Base-by-base conservation (phyloP, 2,888 invertebrate genomes). In the Tenthredo amoena region DNA sequence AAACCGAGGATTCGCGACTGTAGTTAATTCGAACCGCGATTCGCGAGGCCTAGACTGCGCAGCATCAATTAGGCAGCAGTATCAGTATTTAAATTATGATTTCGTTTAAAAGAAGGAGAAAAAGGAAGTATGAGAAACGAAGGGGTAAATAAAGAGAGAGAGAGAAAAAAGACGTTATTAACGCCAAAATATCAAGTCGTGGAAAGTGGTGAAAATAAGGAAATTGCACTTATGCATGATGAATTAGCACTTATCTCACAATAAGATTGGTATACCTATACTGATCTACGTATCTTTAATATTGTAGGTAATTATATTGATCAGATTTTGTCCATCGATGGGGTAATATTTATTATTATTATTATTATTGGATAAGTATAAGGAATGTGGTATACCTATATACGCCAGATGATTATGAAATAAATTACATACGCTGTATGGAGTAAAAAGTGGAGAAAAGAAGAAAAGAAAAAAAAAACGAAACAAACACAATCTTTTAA, bases 291-390 rank as follows among this genome's bases (percentile, higher is more conserved):
- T 55, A 55, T 55, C 7, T 55, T 55, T 55, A n/a, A 55, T 55
- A 55, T n/a, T 7, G 5, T 50, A 50, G 5, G 15, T 43, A 10
- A 18, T 50, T 18, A 50, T 55, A n/a, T 18, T 18, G 18, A 55
- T 55, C 55, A 55, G 55, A 55, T n/a, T 55, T 55, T 55, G 55
- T 55, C 55, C 55, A n/a, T 55, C 55, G 55, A 55, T 55, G 55
- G n/a, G n/a, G 55, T 55, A 55, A 55, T 55, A 55, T 55, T 55
- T n/a, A 55, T 55, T 50, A 47, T 47, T 15, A 47, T 47, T 47
- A 47, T 15, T 50, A 55, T 55, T 55, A 55, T 55, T 50, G 5
- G 50, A 55, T n/a, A 55, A n/a, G n/a, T 55, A 55, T 4, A 0
- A 2, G 2, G 1, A 12, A 50, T 50, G 18, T 50, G 50, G 50